These are phyloP conservation scores for Phoenoteleia sp. DNA, from an alignment of 2,888 invertebrate genomes.

Conservation along the genomic window DNA sequence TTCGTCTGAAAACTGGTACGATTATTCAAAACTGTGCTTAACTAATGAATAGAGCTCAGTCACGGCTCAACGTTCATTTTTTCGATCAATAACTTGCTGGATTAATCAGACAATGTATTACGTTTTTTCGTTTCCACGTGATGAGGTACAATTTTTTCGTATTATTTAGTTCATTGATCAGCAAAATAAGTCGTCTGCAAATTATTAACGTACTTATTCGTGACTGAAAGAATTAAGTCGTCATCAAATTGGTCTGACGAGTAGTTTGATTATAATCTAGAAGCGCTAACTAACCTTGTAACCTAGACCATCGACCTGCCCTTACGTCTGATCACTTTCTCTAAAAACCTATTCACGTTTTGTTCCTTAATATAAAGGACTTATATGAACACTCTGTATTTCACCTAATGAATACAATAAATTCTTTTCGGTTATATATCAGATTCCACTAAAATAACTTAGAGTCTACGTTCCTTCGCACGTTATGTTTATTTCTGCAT, in stretches of 20 bases:
- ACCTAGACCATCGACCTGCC: conserved; percentile 32
- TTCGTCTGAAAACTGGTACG: conserved; percentile 8
- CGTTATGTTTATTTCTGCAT: too few relatives aligned
- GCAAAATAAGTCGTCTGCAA: conserved; percentile 9
- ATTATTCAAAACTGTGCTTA: conserved; percentile 3
- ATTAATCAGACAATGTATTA: conserved; percentile 26
- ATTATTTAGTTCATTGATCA: not conserved
- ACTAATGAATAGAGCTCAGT: conserved; percentile 38
- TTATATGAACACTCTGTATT: too few relatives aligned
- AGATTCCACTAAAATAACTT: too few relatives aligned
- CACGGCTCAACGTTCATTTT: conserved; percentile 28
- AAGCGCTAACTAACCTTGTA: conserved; percentile 49
- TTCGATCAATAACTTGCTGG: conserved; percentile 30
- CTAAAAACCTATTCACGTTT: conserved; percentile 62
- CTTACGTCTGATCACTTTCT: conserved; percentile 60
- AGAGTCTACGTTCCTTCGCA: too few relatives aligned
- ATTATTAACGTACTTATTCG: conserved; percentile 34
- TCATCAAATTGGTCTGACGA: conserved; percentile 27
- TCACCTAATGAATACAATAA: too few relatives aligned
- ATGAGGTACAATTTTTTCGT: conserved; percentile 2
- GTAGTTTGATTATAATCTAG: conserved; percentile 24
- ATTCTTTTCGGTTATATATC: conserved; percentile 13
- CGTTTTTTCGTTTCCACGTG: conserved; percentile 1
- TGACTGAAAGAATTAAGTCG: conserved; percentile 48
- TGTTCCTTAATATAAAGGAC: conserved; percentile 79